Percentiles rank a stretch among this genome's conserved stretches.
Conservation (phyloP, 2,797 vertebrate species). For the Neolamprologus multifasciatus region DNA sequence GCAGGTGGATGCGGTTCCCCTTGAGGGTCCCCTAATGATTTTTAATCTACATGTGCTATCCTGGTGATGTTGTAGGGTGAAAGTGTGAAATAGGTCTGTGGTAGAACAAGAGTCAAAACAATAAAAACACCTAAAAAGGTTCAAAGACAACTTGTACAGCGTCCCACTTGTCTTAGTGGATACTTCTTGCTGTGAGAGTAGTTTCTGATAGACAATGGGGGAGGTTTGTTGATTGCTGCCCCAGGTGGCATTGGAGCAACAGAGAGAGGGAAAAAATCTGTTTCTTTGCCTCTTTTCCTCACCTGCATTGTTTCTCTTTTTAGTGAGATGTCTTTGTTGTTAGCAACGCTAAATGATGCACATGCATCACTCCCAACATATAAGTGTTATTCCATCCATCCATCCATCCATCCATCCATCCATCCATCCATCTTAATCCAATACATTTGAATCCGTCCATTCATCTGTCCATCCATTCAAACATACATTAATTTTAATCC, state of each 20-base stretch:
- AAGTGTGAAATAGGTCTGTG: slow-evolving; percentile 15
- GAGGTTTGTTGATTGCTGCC: slow-evolving; percentile 26
- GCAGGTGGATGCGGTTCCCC: slow-evolving; percentile 21
- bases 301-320: not conserved
- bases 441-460: not conserved
- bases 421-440: not conserved
- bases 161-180: not conserved
- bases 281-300: not conserved
- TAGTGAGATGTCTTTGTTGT: not conserved
- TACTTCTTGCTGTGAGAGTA: slow-evolving; percentile 9
- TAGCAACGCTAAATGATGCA: not conserved
- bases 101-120: not conserved
- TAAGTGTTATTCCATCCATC: not conserved
- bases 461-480: not conserved
- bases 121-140: not conserved
- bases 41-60: slow-evolving; percentile 28
- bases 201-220: slow-evolving; percentile 18
- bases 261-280: not conserved
- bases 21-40: slow-evolving; percentile 33
- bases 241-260: slow-evolving; percentile 15
- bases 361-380: not conserved
- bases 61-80: not conserved
- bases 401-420: not conserved
- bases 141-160: not conserved
- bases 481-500: not conserved